Conservation (phyloP, 2,113 vertebrate genomes). For the Bostrychus sinensis region DNA sequence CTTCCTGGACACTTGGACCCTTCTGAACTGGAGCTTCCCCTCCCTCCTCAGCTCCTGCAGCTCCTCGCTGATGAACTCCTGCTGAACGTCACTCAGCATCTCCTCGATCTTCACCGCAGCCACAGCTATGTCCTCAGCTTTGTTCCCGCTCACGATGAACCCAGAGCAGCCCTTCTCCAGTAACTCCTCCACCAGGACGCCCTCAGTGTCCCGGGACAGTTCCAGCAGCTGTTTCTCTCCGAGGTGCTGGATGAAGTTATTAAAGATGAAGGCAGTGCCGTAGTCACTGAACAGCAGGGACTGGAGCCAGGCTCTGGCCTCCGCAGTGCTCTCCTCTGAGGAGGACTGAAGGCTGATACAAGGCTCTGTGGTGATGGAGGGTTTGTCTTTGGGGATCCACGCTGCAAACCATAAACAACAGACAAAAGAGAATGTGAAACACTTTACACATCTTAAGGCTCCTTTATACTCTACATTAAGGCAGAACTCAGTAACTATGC, state of each 20-base stretch:
- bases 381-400: neutral
- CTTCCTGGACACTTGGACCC: neutral
- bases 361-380: neutral
- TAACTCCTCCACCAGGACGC: conserved; percentile 66
- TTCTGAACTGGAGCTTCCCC: accelerated
- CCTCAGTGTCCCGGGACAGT: conserved; percentile 43
- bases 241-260: conserved; percentile 81
- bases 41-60: neutral
- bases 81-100: conserved; percentile 78
- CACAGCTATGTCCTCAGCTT: conserved; percentile 17
- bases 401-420: neutral
- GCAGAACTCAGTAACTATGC: too few species aligned
- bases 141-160: conserved; percentile 72
- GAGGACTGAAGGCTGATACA: conserved; percentile 68
- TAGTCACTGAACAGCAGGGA: neutral
- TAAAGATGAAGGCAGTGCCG: conserved; percentile 50
- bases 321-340: conserved; percentile 26
- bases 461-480: too few species aligned
- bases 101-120: conserved; percentile 74
- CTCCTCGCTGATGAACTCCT: conserved; percentile 61
- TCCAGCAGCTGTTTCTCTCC: conserved; percentile 69
- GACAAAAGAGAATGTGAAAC: neutral
- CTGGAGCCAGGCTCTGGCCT: conserved; percentile 77
- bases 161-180: conserved; percentile 52
- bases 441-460: too few species aligned